Conservation (phyloP, 2,797 vertebrate genomes). For the Eidolon dupreanum region DNA sequence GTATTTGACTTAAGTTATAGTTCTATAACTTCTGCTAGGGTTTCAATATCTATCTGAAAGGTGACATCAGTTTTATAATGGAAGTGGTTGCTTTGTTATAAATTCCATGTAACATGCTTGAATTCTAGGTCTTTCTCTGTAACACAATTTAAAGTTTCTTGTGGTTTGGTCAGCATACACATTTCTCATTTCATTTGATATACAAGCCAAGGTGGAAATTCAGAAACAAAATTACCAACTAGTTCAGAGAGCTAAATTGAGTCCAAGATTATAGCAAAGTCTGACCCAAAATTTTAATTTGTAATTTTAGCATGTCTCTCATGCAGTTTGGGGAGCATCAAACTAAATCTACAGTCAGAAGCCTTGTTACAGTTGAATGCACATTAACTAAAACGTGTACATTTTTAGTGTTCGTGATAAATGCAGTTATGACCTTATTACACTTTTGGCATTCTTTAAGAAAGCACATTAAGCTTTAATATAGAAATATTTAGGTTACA, state of each 20-base stretch:
- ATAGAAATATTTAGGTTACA: slow-evolving; percentile 79
- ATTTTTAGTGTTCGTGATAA: slow-evolving; percentile 84
- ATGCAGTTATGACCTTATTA: slow-evolving; percentile 77
- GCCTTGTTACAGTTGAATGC: slow-evolving; percentile 83
- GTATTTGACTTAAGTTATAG: not conserved
- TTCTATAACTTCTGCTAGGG: not conserved
- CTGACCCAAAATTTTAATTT: slow-evolving; percentile 72
- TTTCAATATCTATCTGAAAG: slow-evolving; percentile 46
- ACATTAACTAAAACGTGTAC: slow-evolving; percentile 82
- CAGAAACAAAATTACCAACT: slow-evolving; percentile 52
- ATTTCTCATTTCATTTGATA: slow-evolving; percentile 49
- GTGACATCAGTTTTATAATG: not conserved
- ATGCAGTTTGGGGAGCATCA: slow-evolving; percentile 67
- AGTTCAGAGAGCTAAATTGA: slow-evolving; percentile 66
- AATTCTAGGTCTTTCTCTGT: slow-evolving; percentile 48
- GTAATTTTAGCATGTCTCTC: slow-evolving; percentile 58
- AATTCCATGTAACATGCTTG: slow-evolving; percentile 39
- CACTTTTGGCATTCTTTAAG: slow-evolving; percentile 83
- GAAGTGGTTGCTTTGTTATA: slow-evolving; percentile 41
- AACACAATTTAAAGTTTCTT: not conserved
- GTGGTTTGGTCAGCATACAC: slow-evolving; percentile 39
- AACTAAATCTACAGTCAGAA: slow-evolving; percentile 82
- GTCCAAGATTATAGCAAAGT: slow-evolving; percentile 64
- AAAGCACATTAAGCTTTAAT: slow-evolving; percentile 84
- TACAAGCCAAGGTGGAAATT: slow-evolving; percentile 56